Evolutionary conservation across 2,888 invertebrate genomes (phyloP), one percentile per base, ranked within the genome.

Genomic region (Stramonita haemastoma): DNA sequence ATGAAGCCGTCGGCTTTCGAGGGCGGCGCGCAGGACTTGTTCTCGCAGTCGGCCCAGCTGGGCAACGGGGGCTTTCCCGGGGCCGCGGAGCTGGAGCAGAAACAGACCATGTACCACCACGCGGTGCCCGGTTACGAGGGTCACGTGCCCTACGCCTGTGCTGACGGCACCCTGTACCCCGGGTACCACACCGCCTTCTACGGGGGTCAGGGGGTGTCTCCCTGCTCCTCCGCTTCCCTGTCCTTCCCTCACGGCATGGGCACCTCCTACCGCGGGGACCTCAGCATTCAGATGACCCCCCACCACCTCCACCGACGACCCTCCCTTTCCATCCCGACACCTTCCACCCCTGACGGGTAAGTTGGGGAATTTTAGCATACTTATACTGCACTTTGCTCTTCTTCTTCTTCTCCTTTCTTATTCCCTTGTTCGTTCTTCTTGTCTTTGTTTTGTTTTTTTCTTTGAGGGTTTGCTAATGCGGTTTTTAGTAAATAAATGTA

Each of bases 291-390:
- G 90, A 90, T 92, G 89, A 90, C 91, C 29, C 89, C 92, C 29
- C 92, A 93, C 89, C 92, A 92, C 66, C 93, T 92, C 81, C 91
- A 93, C 77, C 92, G 94, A 70, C 92, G 95, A 66, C 93, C 94
- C 19, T 93, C 94, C 15, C 90, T 94, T 83, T 93, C 93, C 34
- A 94, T 94, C 86, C 93, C 93, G 26, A 94, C 94, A 19, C 93
- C 94, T 26, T 92, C 93, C 36, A 92, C 93, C 8, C 92, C 94
- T 57, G 95, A 95, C 86, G 93, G 94, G 95, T 95, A 92, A 91
- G 92, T 85, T 1, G 26, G 13, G 22, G 60, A 60, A 8, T n/a
- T n/a, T n/a, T n/a, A n/a, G n/a, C n/a, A n/a, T n/a, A n/a, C 46
- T 46, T 46, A 46, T 46, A 46, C 46, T 46, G 46, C 46, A 5